These are phyloP conservation scores for Hypotaenidia okinawae DNA, from an alignment of 2,797 vertebrate species.

Conservation along the genomic window DNA sequence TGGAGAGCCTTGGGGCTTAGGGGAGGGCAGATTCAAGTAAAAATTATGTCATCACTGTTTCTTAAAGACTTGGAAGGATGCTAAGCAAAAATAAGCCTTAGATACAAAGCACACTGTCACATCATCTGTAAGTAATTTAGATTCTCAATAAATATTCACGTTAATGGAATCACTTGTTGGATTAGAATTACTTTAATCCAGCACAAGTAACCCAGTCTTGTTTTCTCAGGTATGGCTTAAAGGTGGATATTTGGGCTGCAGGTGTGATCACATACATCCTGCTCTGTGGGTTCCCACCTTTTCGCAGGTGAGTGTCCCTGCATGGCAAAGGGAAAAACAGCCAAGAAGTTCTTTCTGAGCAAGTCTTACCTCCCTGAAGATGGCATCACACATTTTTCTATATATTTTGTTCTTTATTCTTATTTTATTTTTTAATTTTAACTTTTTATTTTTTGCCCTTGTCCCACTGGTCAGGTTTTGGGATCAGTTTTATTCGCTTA, in stretches of 20 bases:
- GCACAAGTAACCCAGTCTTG: neutral
- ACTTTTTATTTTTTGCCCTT: neutral
- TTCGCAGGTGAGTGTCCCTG: conserved; percentile 86
- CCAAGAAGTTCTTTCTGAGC: neutral
- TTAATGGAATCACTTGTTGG: neutral
- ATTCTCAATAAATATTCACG: neutral
- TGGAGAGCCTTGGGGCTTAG: neutral
- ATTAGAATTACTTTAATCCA: neutral
- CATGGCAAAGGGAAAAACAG: neutral
- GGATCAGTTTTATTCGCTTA: neutral
- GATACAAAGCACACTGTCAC: neutral
- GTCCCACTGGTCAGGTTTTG: neutral
- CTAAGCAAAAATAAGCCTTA: neutral
- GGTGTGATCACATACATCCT: conserved; percentile 98
- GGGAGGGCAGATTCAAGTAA: neutral
- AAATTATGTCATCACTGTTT: neutral
- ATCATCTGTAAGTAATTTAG: neutral
- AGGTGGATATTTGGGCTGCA: conserved; percentile 98
- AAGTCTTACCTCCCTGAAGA: neutral
- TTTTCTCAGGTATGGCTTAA: conserved; percentile 90
- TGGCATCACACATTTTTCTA: neutral
- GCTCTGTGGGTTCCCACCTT: conserved; percentile 96
- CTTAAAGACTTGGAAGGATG: neutral
- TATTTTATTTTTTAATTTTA: no score
- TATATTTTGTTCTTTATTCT: neutral